Base-by-base conservation (phyloP, 1,140 invertebrate genomes). In the Drosophila biarmipes region DNA sequence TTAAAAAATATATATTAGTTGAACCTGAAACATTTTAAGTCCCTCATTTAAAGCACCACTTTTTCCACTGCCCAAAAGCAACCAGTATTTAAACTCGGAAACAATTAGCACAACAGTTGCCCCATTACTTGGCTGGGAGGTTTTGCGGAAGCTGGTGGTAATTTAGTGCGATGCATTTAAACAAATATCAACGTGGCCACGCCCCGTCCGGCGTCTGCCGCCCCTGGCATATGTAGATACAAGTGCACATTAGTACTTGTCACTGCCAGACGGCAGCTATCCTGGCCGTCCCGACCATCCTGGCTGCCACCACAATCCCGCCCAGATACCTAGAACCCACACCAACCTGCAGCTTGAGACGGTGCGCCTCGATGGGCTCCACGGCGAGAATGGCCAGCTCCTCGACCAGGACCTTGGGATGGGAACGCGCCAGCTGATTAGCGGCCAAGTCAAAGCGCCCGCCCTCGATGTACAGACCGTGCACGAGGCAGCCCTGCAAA, bases 391-490 rank as follows among this genome's bases (percentile, higher is more conserved):
- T 95, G 34, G 97, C 97, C 51, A 98, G 92, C 87, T 96, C 95
- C 79, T 97, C 96, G 38, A 97, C 94, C 17, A 98, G 91, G n/a
- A 98, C 93, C 93, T 98, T 98, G 2, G 97, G 96, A 80, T 95
- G 92, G 2, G 97, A 97, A 79, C 93, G 94, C 63, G 94, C 94
- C 31, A 98, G 92, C 84, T 96, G 96, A 34, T 94, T 93, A 5
- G 95, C 94, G 46, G 95, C 92, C 19, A 94, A 59, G 89, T 97
- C 96, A 97, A 97, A 98, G 38, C 96, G 94, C 0, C 97, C 97
- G 11, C 98, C 98, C 93, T 99, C 98, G 73, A 99, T 92, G 92
- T 96, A 98, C 21, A 99, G 92, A 15, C 98, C 98, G 72, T 96
- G 94, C 5, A 98, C 94, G 90, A 97, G 98, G 86, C 95, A 96